These are phyloP conservation scores for Phycodurus eques DNA, from an alignment of 2,113 vertebrate genomes.

Conservation along the genomic window DNA sequence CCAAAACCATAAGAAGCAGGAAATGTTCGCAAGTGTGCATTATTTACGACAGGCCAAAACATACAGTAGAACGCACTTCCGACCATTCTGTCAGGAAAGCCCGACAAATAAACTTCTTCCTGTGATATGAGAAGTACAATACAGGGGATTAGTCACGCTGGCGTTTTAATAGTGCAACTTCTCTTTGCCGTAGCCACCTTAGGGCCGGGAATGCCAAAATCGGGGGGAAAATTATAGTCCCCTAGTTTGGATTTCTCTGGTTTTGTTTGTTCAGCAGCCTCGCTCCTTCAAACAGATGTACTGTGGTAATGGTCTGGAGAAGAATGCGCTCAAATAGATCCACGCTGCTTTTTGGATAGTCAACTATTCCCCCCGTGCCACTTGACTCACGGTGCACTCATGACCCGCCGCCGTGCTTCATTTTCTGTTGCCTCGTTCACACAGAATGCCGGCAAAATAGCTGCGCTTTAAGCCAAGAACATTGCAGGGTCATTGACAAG, in stretches of 20 bases:
- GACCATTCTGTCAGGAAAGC: not conserved
- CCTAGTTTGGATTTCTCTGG: not conserved
- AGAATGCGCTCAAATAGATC: not conserved
- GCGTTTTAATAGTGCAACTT: not conserved
- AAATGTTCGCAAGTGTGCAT: not conserved
- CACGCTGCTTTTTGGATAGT: not conserved
- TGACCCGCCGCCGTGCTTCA: not conserved
- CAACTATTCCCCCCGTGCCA: not conserved
- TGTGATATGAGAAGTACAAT: not conserved
- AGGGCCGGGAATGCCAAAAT: not conserved
- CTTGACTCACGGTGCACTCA: not conserved
- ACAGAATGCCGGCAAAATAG: not conserved
- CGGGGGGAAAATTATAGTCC: not conserved
- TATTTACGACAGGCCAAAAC: not conserved
- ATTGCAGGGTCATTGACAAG: not conserved
- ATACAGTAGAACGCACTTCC: not conserved
- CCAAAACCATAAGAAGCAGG: constrained; percentile 5
- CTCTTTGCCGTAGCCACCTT: not conserved
- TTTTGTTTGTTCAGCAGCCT: constrained; percentile 4
- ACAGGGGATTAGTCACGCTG: not conserved
- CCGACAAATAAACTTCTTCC: not conserved
- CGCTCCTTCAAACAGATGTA: not conserved
- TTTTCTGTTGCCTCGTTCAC: not conserved
- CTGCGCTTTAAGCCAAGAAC: not conserved
- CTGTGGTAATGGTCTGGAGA: not conserved